Conservation (phyloP, 2,113 vertebrate genomes). For the Morone chrysops region DNA sequence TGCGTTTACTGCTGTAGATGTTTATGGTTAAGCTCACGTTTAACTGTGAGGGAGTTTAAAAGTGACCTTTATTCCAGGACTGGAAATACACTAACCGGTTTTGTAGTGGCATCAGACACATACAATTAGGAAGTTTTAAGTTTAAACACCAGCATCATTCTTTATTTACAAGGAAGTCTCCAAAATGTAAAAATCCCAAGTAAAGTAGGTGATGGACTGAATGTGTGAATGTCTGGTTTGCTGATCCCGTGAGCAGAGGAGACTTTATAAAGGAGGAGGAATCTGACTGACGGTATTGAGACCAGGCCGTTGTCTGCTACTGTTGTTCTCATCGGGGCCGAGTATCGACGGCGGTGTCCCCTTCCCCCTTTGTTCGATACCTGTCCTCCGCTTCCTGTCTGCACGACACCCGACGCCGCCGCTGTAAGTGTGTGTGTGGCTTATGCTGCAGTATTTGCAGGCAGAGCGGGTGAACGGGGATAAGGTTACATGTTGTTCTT, state of each 20-base stretch:
- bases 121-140: too few species aligned
- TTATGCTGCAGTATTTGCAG: slow-evolving; percentile 53
- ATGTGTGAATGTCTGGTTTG: background rate
- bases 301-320: slow-evolving; percentile 42
- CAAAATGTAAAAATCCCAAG: background rate
- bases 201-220: background rate
- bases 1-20: too few species aligned
- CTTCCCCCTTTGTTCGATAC: slow-evolving; percentile 77
- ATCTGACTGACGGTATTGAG: slow-evolving; percentile 31
- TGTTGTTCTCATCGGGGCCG: slow-evolving; percentile 42
- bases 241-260: background rate
- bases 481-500: slow-evolving; percentile 64
- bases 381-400: slow-evolving; percentile 76
- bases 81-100: too few species aligned
- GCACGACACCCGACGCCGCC: slow-evolving; percentile 64
- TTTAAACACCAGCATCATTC: background rate
- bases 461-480: background rate
- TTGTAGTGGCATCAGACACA: too few species aligned
- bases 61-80: too few species aligned
- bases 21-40: too few species aligned
- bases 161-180: background rate
- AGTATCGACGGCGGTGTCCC: slow-evolving; percentile 77
- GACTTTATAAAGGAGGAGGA: background rate
- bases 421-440: slow-evolving; percentile 15
- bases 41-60: too few species aligned